phyloP scores from a whole-genome alignment of 2,113 vertebrate genomes.

The Canis aureus region DNA sequence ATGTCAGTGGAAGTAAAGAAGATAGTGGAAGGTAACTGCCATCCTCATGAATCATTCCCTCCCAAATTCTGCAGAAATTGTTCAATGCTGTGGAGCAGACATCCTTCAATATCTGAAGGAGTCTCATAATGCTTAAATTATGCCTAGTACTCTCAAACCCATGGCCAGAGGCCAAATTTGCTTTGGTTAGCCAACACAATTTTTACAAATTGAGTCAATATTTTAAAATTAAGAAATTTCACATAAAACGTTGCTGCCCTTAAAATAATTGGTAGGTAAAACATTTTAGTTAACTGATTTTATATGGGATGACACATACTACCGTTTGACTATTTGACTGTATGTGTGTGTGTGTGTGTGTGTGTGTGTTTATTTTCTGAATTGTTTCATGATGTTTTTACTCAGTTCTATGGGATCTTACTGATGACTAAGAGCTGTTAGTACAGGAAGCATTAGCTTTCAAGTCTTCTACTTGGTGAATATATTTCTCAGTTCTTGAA shows the following conservation, averaged over 20 bases:
- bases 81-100: background rate
- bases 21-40: background rate
- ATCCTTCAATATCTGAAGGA: background rate
- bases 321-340: background rate
- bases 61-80: background rate
- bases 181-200: background rate
- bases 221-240: background rate
- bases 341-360: too few relatives aligned
- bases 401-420: background rate
- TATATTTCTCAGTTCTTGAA: background rate
- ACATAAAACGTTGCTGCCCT: background rate
- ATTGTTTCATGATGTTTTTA: background rate
- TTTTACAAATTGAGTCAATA: background rate
- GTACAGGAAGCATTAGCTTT: background rate
- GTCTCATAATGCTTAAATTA: background rate
- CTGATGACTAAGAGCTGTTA: background rate
- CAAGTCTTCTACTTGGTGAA: background rate
- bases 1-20: background rate
- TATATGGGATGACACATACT: background rate
- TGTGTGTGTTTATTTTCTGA: background rate
- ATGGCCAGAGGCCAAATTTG: background rate
- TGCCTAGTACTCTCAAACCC: background rate
- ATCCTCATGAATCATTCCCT: background rate
- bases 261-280: background rate
- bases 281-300: background rate